A percentile compares a stretch with the other conserved stretches of the same genome.
These are phyloP conservation scores for Penaeus vannamei DNA, from an alignment of 1,140 invertebrate genomes.

Conservation along the genomic window DNA sequence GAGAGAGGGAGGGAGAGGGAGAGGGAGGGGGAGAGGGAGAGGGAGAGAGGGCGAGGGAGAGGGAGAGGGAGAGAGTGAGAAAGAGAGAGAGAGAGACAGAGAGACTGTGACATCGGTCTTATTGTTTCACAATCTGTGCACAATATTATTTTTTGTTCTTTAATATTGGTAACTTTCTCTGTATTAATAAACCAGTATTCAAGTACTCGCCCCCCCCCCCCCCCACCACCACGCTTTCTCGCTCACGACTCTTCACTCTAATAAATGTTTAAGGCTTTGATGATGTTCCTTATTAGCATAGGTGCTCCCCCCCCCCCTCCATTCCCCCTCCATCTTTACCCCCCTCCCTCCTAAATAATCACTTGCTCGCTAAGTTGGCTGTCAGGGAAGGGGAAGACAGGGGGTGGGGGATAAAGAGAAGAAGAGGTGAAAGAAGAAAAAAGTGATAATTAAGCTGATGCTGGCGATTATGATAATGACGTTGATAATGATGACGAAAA, in stretches of 20 bases:
- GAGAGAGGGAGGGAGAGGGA: slow-evolving; percentile 27
- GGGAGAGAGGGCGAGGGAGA: slow-evolving; percentile 30
- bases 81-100: slow-evolving; percentile 39
- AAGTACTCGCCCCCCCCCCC: slow-evolving; percentile 10
- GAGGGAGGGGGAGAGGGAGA: slow-evolving; percentile 32
- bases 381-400: not conserved
- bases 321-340: not conserved
- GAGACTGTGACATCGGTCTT: slow-evolving; percentile 3
- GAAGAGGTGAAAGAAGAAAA: not conserved
- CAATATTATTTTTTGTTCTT: too few relatives aligned
- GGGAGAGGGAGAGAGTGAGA: slow-evolving; percentile 41
- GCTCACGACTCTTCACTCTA: too few relatives aligned
- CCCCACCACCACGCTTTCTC: not conserved
- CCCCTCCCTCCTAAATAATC: not conserved
- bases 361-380: not conserved
- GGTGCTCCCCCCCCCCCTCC: not conserved
- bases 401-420: not conserved
- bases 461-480: too few relatives aligned
- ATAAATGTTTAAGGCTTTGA: not conserved
- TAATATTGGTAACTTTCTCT: too few relatives aligned
- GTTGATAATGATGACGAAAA: too few relatives aligned
- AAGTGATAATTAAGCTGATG: too few relatives aligned
- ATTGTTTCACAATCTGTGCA: too few relatives aligned
- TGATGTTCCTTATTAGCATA: not conserved
- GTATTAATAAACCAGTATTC: too few relatives aligned